Evolutionary conservation across 2,888 invertebrate genomes (phyloP).

Genomic region (Biston stratarius): DNA sequence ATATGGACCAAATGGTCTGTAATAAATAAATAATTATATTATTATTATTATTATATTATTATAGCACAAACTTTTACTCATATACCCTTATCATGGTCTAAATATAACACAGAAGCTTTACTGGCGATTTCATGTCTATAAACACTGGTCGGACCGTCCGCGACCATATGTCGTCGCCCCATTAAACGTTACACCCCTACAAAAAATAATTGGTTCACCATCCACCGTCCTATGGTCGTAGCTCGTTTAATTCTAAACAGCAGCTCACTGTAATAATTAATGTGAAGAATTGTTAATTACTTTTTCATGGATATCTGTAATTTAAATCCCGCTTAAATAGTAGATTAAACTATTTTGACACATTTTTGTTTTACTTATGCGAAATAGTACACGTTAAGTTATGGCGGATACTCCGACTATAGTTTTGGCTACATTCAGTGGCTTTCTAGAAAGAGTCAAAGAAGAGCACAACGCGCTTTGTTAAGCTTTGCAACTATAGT

Average conservation of each 20-base stretch:
- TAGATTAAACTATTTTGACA: not conserved
- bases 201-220: constrained; percentile 84
- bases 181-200: constrained; percentile 76
- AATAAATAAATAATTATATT: too few relatives aligned
- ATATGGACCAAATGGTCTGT: too few relatives aligned
- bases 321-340: constrained; percentile 3
- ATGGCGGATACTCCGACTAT: too few relatives aligned
- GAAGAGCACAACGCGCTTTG: too few relatives aligned
- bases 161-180: constrained; percentile 75
- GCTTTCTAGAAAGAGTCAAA: too few relatives aligned
- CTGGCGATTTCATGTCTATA: not conserved
- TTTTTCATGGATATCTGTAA: constrained; percentile 17
- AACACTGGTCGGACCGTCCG: constrained; percentile 39
- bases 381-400: too few relatives aligned
- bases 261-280: constrained; percentile 57
- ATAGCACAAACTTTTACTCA: not conserved
- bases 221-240: constrained; percentile 63
- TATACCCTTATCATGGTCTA: not conserved
- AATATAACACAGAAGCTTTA: constrained; percentile 10
- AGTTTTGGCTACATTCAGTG: too few relatives aligned
- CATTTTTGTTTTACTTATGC: too few relatives aligned
- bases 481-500: too few relatives aligned
- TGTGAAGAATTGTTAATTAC: constrained; percentile 38
- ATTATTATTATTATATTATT: too few relatives aligned
- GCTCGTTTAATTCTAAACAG: constrained; percentile 67